Percentiles rank a stretch among this genome's conserved stretches.
These are phyloP conservation scores for Busseola fusca DNA, from an alignment of 2,888 invertebrate species.

Conservation along the genomic window DNA sequence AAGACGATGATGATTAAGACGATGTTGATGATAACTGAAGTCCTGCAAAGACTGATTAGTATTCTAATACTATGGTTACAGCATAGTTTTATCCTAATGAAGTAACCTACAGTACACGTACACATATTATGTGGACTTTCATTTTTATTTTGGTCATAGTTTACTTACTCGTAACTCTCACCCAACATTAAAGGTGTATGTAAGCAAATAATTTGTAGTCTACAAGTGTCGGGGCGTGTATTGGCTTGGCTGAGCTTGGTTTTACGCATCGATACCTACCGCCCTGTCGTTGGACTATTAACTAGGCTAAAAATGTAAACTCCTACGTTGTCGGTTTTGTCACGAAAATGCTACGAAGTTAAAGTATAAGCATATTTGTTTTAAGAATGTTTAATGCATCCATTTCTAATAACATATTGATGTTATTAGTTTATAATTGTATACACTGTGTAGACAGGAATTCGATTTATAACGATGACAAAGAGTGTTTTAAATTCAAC, in stretches of 20 bases:
- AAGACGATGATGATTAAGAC: not conserved
- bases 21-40: not conserved
- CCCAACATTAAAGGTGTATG: slow-evolving; percentile 15
- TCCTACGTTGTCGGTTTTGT: slow-evolving; percentile 13
- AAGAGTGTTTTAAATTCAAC: slow-evolving; percentile 18
- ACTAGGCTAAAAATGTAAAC: slow-evolving; percentile 60
- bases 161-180: slow-evolving; percentile 4
- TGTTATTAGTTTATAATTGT: not conserved
- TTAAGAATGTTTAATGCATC: not conserved
- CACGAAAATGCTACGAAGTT: not conserved
- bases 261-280: slow-evolving; percentile 49
- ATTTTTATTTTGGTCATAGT: slow-evolving; percentile 35
- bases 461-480: slow-evolving; percentile 16
- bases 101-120: not conserved
- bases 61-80: not conserved
- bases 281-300: slow-evolving; percentile 62
- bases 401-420: slow-evolving; percentile 1
- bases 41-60: not conserved
- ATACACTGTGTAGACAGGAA: not conserved
- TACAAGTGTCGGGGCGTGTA: slow-evolving; percentile 56
- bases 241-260: slow-evolving; percentile 55
- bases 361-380: slow-evolving; percentile 6
- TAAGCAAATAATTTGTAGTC: slow-evolving; percentile 65
- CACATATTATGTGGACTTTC: not conserved
- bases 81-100: not conserved